Base-by-base conservation (phyloP, 2,113 vertebrate species). In the Pelodiscus sinensis region DNA sequence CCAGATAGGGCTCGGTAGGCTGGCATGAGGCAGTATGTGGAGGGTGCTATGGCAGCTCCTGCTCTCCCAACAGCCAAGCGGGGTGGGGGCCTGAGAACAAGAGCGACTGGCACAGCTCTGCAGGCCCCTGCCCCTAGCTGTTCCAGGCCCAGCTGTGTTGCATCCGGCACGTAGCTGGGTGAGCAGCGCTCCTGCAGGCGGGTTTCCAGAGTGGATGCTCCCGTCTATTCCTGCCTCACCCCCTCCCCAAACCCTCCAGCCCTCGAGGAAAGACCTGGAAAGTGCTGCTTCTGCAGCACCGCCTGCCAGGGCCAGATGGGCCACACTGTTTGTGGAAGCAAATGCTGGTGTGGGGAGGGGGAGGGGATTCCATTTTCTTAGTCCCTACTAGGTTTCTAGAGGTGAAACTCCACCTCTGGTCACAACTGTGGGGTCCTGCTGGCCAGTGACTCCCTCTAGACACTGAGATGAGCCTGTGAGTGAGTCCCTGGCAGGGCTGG, bases 341-440 rank as follows among this genome's bases (percentile, higher is more conserved):
- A 65, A 7, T 12, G 29, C 11, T 9, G 21, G 75, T 3, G 38
- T 44, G 38, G 38, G 38, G 38, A 31, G 27, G 9, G 8, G 71
- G 1, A 2, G 5, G 38, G 38, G 9, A 6, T 27, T 50, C 24
- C 15, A 27, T 77, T 15, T 35, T 18, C 0, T 8, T 81, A 11
- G 29, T 35, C 84, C 29, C 29, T 6, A 54, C 38, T 3, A 1
- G n/a, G 38, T 19, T 77, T 50, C 58, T 27, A 1, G 19, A 15
- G 54, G 9, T 44, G 25, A 16, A 6, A 2, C 31, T 4, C 54
- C 12, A 9, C 38, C n/a, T 22, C 31, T 21, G 15, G 50, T 50
- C n/a, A 55, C 29, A 4, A 27, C 21, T 55, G 6, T 27, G 60
- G 21, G 13, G 84, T n/a, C 0, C 1, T 19, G 35, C 4, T 0